phyloP scores from a whole-genome alignment of 1,140 invertebrate species.

The Brachionus plicatilis region DNA sequence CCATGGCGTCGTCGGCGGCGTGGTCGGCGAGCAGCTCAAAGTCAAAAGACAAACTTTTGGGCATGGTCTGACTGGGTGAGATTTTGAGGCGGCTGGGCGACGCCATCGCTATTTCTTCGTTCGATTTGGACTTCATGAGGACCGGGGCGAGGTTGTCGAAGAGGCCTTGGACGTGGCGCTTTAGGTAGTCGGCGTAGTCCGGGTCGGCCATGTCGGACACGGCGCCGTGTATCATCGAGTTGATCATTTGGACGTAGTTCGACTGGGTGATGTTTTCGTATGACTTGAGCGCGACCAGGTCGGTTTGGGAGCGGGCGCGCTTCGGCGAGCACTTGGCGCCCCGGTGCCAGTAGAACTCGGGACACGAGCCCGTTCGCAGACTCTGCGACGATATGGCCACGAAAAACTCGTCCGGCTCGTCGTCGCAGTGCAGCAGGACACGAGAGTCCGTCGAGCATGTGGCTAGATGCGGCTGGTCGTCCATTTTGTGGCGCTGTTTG shows the following conservation, averaged over 20 bases:
- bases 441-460: neutral
- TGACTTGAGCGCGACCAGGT: neutral
- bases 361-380: constrained; percentile 15
- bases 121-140: constrained; percentile 24
- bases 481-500: neutral
- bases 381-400: neutral
- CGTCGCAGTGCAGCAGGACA: neutral
- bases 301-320: neutral
- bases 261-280: constrained; percentile 19
- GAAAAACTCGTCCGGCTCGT: constrained; percentile 36
- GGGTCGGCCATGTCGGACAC: constrained; percentile 12
- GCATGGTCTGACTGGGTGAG: neutral
- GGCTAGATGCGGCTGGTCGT: neutral
- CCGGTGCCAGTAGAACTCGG: neutral
- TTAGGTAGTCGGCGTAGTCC: constrained; percentile 19
- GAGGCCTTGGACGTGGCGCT: neutral
- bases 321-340: neutral
- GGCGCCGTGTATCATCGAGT: constrained; percentile 14
- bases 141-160: constrained; percentile 25
- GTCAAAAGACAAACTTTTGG: constrained; percentile 20
- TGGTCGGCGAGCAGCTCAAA: neutral
- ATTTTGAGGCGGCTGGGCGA: constrained; percentile 11
- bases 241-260: constrained; percentile 30
- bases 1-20: neutral
- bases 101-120: constrained; percentile 17